Percentiles rank a stretch among this genome's conserved stretches.
Evolutionary conservation across 2,888 invertebrate genomes (phyloP).

Genomic region (Polia nebulosa): DNA sequence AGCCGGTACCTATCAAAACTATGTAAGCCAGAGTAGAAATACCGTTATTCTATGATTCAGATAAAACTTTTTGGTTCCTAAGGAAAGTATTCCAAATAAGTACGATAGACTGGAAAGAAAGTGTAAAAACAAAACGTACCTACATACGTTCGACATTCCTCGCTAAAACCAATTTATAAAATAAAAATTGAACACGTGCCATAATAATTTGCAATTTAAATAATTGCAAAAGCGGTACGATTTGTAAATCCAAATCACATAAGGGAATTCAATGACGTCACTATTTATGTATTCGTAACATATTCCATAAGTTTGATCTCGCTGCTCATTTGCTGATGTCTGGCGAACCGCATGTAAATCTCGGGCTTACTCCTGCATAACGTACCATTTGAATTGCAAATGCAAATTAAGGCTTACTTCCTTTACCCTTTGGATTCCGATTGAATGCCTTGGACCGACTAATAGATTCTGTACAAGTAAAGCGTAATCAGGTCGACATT

Average conservation of each 20-base stretch:
- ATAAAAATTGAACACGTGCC: slow-evolving; percentile 46
- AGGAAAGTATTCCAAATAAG: background rate
- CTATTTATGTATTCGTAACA: slow-evolving; percentile 30
- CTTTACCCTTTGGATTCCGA: slow-evolving; percentile 47
- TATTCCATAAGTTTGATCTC: slow-evolving; percentile 49
- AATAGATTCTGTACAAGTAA: slow-evolving; percentile 51
- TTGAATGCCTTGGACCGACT: slow-evolving; percentile 48
- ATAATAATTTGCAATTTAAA: slow-evolving; percentile 50
- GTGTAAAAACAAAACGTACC: slow-evolving; percentile 16
- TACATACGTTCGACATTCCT: slow-evolving; percentile 20
- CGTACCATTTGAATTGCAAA: slow-evolving; percentile 79
- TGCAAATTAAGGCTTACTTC: slow-evolving; percentile 72
- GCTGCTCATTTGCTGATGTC: slow-evolving; percentile 51
- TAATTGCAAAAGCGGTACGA: slow-evolving; percentile 24
- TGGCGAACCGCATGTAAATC: slow-evolving; percentile 71
- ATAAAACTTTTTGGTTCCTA: background rate
- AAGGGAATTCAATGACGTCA: slow-evolving; percentile 41
- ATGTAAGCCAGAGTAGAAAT: background rate
- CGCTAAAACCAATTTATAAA: slow-evolving; percentile 20
- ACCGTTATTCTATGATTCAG: background rate
- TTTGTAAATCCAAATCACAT: slow-evolving; percentile 48
- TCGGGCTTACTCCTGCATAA: slow-evolving; percentile 70
- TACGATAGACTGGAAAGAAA: slow-evolving; percentile 9
- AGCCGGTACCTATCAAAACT: background rate
- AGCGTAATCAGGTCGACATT: slow-evolving; percentile 13